A percentile compares a stretch with the other conserved stretches of the same genome.
These are phyloP conservation scores for Microctenopoma lineatum DNA, from an alignment of 2,797 vertebrate genomes.

Conservation along the genomic window DNA sequence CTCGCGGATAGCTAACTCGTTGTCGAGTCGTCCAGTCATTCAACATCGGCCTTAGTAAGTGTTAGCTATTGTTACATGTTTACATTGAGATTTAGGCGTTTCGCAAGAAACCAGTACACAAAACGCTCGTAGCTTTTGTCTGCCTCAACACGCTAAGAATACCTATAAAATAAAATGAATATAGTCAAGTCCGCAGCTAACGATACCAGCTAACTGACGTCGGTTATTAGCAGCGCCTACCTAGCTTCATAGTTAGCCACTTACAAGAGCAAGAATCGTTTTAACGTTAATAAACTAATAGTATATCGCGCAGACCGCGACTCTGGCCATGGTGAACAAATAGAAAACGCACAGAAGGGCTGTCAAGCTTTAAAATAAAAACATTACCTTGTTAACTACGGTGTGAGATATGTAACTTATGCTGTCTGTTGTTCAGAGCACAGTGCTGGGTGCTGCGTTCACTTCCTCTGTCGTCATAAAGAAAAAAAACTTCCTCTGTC, in stretches of 20 bases:
- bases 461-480: too few species aligned
- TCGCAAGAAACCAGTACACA: background rate
- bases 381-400: conserved; percentile 35
- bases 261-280: background rate
- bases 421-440: background rate
- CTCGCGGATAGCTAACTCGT: background rate
- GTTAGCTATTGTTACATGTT: background rate
- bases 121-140: background rate
- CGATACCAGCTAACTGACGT: conserved; percentile 2
- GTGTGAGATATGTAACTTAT: background rate
- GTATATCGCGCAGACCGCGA: background rate
- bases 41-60: conserved; percentile 14
- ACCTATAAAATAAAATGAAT: too few species aligned
- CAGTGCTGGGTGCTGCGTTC: background rate
- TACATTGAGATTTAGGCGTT: background rate
- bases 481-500: conserved; percentile 28
- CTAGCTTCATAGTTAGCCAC: conserved; percentile 21
- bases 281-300: background rate
- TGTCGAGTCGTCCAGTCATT: background rate
- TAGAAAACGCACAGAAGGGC: rapidly evolving
- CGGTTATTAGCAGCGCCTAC: conserved; percentile 7
- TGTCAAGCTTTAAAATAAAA: background rate
- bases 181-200: background rate
- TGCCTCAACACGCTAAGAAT: background rate
- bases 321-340: background rate